phyloP scores from a whole-genome alignment of 2,888 invertebrate species.

The Xestoiulus laeticollis region DNA sequence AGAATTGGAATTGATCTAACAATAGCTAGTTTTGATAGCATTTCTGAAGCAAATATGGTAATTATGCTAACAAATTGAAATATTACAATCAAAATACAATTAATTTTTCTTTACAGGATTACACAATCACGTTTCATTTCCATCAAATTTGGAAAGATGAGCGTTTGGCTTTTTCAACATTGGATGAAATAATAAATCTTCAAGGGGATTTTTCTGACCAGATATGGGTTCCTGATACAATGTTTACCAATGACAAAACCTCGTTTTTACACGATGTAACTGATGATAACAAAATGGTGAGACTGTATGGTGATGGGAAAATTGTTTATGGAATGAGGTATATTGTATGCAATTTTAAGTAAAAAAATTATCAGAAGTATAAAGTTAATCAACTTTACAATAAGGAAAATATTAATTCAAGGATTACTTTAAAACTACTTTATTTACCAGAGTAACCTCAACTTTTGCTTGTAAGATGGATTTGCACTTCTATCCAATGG shows the following conservation, averaged over 20 bases:
- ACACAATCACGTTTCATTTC: slow-evolving; percentile 97
- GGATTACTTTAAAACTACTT: no score
- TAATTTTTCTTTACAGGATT: slow-evolving; percentile 84
- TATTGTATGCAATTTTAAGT: no score
- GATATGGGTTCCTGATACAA: slow-evolving; percentile 99
- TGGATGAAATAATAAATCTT: slow-evolving; percentile 87
- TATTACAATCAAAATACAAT: no score
- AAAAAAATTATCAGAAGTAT: no score
- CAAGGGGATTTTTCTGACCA: slow-evolving; percentile 98
- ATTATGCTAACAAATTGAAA: background rate
- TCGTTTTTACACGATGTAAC: slow-evolving; percentile 96
- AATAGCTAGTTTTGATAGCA: slow-evolving; percentile 97
- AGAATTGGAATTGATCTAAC: slow-evolving; percentile 97
- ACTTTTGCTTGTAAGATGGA: slow-evolving; percentile 99
- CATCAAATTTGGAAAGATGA: slow-evolving; percentile 99
- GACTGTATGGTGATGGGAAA: slow-evolving; percentile 91
- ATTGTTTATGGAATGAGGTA: slow-evolving; percentile 97
- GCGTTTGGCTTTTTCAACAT: slow-evolving; percentile 85
- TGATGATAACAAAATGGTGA: slow-evolving; percentile 95
- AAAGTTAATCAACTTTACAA: no score
- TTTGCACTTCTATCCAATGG: slow-evolving; percentile 96
- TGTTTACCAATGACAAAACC: slow-evolving; percentile 99
- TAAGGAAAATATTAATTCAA: no score
- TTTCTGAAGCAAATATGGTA: slow-evolving; percentile 99
- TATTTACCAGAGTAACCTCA: slow-evolving; percentile 80